Evolutionary conservation across 2,113 vertebrate genomes (phyloP).

Genomic region (Oncorhynchus mykiss): DNA sequence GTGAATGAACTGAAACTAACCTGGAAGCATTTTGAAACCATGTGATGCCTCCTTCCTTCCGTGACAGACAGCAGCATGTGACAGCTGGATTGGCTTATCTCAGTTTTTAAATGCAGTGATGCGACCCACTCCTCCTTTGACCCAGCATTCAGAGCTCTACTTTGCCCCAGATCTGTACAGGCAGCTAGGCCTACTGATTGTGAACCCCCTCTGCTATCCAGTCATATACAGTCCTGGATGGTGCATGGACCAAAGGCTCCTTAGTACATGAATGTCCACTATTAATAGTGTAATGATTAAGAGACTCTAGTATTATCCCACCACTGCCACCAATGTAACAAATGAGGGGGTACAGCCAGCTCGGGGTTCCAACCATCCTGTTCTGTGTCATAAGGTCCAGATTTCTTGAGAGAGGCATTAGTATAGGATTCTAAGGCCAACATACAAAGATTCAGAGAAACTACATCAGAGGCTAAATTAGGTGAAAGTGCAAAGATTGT

Average conservation of each 20-base stretch:
- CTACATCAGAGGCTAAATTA: too few species aligned
- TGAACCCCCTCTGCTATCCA: conserved; percentile 78
- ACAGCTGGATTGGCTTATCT: conserved; percentile 52
- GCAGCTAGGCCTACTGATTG: conserved; percentile 67
- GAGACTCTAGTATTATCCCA: neutral
- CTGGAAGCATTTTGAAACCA: conserved; percentile 48
- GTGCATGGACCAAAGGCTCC: conserved; percentile 66
- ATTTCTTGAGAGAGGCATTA: neutral
- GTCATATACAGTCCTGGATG: conserved; percentile 81
- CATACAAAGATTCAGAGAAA: too few species aligned
- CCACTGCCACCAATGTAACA: neutral
- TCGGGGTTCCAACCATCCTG: neutral
- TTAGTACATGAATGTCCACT: too few species aligned
- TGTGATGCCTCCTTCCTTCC: conserved; percentile 16
- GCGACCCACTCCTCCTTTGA: conserved; percentile 6
- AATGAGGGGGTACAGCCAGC: neutral
- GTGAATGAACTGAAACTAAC: conserved; percentile 58
- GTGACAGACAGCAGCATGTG: conserved; percentile 27
- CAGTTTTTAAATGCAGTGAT: neutral
- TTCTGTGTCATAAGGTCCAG: neutral
- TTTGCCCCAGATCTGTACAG: conserved; percentile 83
- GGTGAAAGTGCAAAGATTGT: neutral
- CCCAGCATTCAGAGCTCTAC: conserved; percentile 83
- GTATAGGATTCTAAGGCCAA: too few species aligned
- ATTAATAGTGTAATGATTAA: too few species aligned